A percentile compares a stretch with the other conserved stretches of the same genome.
These are phyloP conservation scores for Potorous gilbertii DNA, from an alignment of 2,797 vertebrate genomes.

Conservation along the genomic window DNA sequence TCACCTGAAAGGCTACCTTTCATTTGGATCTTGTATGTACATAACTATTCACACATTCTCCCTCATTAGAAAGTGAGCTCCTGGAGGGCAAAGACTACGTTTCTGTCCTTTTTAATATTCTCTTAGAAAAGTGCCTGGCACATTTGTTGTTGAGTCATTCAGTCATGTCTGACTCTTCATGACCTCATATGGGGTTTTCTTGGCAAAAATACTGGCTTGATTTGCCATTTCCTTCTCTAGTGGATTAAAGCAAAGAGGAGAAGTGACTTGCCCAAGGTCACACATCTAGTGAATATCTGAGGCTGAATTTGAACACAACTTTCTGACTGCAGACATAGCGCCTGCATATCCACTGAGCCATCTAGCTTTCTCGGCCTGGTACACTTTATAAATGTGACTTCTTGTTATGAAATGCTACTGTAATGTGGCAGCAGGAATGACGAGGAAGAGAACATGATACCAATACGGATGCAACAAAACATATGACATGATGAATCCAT, in stretches of 20 bases:
- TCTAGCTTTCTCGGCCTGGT: neutral
- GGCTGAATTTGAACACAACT: neutral
- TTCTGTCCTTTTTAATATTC: neutral
- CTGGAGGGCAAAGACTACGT: neutral
- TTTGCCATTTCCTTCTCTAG: neutral
- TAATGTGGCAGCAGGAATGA: neutral
- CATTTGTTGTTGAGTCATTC: neutral
- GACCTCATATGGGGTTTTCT: neutral
- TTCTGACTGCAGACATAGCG: neutral
- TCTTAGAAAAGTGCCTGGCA: neutral
- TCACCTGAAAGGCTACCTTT: neutral
- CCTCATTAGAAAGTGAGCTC: neutral
- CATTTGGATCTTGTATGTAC: neutral
- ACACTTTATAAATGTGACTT: neutral
- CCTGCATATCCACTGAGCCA: neutral
- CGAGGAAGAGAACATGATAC: neutral
- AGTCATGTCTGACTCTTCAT: neutral
- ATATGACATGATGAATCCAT: neutral
- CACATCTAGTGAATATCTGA: neutral
- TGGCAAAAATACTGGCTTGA: neutral
- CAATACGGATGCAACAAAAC: neutral
- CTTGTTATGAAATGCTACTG: neutral
- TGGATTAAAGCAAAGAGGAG: neutral
- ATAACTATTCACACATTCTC: neutral
- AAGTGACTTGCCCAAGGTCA: neutral